Base-by-base conservation (phyloP, 1,140 invertebrate species). In the Ooceraea biroi region DNA sequence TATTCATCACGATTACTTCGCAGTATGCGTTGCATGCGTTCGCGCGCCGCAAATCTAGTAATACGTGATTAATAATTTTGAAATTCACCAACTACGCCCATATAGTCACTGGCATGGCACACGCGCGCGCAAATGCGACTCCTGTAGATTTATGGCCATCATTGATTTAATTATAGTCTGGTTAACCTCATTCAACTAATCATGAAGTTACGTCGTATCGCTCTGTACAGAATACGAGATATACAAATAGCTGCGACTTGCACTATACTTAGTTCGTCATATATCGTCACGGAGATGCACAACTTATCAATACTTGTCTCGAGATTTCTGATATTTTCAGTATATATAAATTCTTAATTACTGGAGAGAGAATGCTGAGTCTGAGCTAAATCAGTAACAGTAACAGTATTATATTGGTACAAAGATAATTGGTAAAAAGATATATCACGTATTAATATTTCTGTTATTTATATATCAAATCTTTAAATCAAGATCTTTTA, bases 111-210 rank as follows among this genome's bases (percentile, higher is more conserved):
- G 46, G 46, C 17, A 25, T 4, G 19, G 22, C 46, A 63, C n/a
- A n/a, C 48, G 19, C 52, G 22, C 36, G 7, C 44, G 3, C 58
- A 1, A 22, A 4, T 17, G 7, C n/a, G 25, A 17, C 65, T 71
- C 22, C 52, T 50, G 30, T 66, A 44, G 57, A 69, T 85, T 69
- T 55, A 85, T 69, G 50, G 30, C 41, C 19, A 48, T 63, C 63
- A 63, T 44, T 85, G 69, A 85, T 71, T 85, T 87, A 85, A 87
- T 87, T 69, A 74, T 60, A 25, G 25, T 44, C 74, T 58, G 73
- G 61, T 86, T 85, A 85, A 66, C 74, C 85, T 85, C 74, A 71
- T 82, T 58, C 68, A 65, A 85, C 25, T 66, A 73, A 85, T 84
- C 68, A 72, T 57, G 36, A 77, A 60, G 44, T 82, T 74, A 50